These are phyloP conservation scores for Globodera ellingtonae DNA, from an alignment of 1,140 invertebrate species.

Conservation along the genomic window DNA sequence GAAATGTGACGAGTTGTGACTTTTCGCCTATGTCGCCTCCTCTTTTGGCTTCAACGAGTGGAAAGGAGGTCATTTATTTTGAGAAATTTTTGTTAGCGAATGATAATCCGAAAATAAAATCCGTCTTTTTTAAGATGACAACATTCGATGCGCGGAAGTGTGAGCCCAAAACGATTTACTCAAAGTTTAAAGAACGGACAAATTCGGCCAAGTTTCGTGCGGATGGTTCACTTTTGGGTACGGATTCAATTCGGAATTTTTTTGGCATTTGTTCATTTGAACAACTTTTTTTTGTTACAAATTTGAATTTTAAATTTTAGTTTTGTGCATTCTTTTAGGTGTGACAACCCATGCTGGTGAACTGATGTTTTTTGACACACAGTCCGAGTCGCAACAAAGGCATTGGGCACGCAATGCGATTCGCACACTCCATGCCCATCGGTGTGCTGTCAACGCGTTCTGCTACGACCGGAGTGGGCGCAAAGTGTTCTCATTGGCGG, in stretches of 20 bases:
- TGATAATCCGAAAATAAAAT: background rate
- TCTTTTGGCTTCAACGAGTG: constrained; percentile 51
- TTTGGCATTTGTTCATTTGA: constrained; percentile 25
- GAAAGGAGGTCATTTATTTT: constrained; percentile 29
- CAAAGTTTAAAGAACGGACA: constrained; percentile 44
- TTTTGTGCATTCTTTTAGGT: constrained; percentile 25
- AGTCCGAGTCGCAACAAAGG: constrained; percentile 62
- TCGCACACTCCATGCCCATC: constrained; percentile 79
- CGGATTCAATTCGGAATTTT: background rate
- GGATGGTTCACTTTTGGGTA: constrained; percentile 65
- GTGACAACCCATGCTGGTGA: constrained; percentile 83
- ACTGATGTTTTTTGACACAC: constrained; percentile 84
- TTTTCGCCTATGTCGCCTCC: constrained; percentile 53
- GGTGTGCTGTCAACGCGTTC: constrained; percentile 15
- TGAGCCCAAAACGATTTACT: constrained; percentile 49
- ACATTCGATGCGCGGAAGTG: constrained; percentile 48
- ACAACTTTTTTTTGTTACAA: constrained; percentile 21
- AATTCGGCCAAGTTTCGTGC: constrained; percentile 49
- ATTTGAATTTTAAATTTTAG: background rate
- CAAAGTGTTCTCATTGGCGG: constrained; percentile 63
- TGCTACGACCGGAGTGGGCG: background rate
- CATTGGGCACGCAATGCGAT: constrained; percentile 65
- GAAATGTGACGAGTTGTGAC: constrained; percentile 46
- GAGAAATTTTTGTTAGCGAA: background rate
- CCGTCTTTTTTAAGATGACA: constrained; percentile 27